phyloP scores from a whole-genome alignment of 2,888 invertebrate species.

The Myathropa florea region DNA sequence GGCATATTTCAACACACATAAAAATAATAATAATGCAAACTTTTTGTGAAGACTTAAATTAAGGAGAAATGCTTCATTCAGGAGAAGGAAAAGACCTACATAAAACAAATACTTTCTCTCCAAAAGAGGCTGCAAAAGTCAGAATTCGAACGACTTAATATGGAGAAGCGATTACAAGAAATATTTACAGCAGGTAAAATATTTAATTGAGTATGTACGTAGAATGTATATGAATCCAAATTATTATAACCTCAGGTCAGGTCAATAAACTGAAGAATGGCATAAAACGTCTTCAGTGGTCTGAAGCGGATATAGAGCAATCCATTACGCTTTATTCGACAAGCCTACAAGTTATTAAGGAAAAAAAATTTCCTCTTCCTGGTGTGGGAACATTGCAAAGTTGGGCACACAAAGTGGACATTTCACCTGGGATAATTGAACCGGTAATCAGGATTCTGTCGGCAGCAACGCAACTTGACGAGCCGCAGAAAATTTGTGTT shows the following conservation, averaged over 20 bases:
- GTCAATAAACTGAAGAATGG: constrained; percentile 37
- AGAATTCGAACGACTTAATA: no score
- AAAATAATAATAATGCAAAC: no score
- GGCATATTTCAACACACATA: no score
- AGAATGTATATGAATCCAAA: no score
- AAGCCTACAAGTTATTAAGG: constrained; percentile 32
- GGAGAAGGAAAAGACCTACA: no score
- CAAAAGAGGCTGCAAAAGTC: no score
- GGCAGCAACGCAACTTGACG: constrained; percentile 25
- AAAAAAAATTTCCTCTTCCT: constrained; percentile 44
- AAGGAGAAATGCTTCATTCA: no score
- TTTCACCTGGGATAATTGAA: constrained; percentile 41
- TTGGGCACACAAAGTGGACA: constrained; percentile 25
- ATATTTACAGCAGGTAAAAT: no score
- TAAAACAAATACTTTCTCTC: no score
- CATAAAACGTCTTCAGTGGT: constrained; percentile 16
- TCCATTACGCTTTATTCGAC: constrained; percentile 44
- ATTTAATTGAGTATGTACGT: no score
- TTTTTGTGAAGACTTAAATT: no score
- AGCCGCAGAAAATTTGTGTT: constrained; percentile 31
- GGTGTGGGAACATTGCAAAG: constrained; percentile 38
- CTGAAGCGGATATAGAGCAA: constrained; percentile 21
- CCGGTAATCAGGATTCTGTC: constrained; percentile 52
- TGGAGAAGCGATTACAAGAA: no score
- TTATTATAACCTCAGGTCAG: constrained; percentile 3